phyloP scores from a whole-genome alignment of 2,113 vertebrate genomes.

The Macaca mulatta region DNA sequence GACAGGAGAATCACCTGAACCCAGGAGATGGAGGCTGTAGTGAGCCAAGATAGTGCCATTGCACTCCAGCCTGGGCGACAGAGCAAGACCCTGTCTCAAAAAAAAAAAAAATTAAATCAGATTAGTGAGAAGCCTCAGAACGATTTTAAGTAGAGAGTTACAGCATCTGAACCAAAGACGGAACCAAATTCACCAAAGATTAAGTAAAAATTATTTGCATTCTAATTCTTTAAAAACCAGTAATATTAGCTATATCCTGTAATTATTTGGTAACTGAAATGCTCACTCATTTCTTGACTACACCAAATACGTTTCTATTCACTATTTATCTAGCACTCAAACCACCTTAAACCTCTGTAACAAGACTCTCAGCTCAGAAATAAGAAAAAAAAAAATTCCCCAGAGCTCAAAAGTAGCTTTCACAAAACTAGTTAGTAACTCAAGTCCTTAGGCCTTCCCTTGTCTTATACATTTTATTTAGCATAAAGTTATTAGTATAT shows the following conservation, averaged over 20 bases:
- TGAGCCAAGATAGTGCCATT: neutral
- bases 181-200: neutral
- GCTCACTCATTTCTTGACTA: neutral
- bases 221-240: constrained; percentile 22
- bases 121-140: neutral
- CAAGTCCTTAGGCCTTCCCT: neutral
- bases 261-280: constrained; percentile 5
- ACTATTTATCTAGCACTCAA: neutral
- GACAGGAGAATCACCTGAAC: neutral
- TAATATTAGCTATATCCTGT: neutral
- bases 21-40: neutral
- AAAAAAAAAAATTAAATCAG: neutral
- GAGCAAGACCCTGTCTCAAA: neutral
- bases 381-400: neutral
- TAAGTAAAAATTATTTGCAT: neutral
- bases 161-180: neutral
- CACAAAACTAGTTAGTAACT: neutral
- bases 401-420: neutral
- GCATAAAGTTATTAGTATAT: constrained; percentile 14
- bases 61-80: neutral
- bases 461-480: neutral
- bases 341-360: neutral
- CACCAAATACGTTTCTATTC: neutral
- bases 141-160: neutral
- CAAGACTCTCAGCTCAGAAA: constrained; percentile 28